A percentile compares a stretch with the other conserved stretches of the same genome.
These are phyloP conservation scores for Meda fulgida DNA, from an alignment of 2,797 vertebrate species.

Conservation along the genomic window DNA sequence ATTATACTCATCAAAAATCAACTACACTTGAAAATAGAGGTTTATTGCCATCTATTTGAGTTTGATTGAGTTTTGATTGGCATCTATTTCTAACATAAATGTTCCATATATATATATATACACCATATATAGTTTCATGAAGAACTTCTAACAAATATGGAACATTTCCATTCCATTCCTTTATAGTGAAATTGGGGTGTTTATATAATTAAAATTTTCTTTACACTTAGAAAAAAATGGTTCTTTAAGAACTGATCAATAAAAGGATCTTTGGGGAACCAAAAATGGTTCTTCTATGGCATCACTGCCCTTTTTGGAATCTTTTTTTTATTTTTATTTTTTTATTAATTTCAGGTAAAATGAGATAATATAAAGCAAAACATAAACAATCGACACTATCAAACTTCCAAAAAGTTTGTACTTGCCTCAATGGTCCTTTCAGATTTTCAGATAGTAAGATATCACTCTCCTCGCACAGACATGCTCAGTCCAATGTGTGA, in stretches of 20 bases:
- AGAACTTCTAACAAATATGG: not conserved
- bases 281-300: not conserved
- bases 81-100: too few species aligned
- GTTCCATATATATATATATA: too few species aligned
- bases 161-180: not conserved
- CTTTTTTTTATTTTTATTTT: not conserved
- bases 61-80: too few species aligned
- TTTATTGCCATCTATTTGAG: not conserved
- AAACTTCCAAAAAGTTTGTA: not conserved
- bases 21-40: not conserved
- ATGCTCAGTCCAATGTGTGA: slow-evolving; percentile 1
- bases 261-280: not conserved
- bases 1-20: not conserved
- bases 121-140: not conserved
- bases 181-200: not conserved
- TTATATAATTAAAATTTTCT: not conserved
- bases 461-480: slow-evolving; percentile 2
- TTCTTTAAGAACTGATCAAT: not conserved
- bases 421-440: slow-evolving; percentile 17
- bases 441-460: slow-evolving; percentile 11
- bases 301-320: not conserved
- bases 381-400: not conserved
- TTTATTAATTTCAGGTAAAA: not conserved
- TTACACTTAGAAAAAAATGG: not conserved
- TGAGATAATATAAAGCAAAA: not conserved